A percentile compares a stretch with the other conserved stretches of the same genome.
These are phyloP conservation scores for Anthonomus grandis DNA, from an alignment of 1,140 invertebrate species.

Conservation along the genomic window DNA sequence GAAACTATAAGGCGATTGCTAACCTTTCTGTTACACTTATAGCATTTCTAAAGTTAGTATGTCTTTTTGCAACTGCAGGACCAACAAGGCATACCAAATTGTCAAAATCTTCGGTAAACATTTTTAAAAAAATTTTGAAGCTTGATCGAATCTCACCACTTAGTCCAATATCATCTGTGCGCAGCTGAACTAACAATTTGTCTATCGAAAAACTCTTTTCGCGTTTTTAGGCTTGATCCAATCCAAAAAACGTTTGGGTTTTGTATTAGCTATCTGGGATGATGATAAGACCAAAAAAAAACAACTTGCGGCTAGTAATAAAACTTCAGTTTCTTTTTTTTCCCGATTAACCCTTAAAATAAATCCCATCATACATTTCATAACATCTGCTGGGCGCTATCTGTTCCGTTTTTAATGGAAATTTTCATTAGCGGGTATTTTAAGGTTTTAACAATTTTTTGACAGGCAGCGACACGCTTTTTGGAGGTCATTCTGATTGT, in stretches of 20 bases:
- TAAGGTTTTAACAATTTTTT: no score
- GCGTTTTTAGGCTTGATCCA: not conserved
- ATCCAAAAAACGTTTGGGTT: constrained; percentile 12
- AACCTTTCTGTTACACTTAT: no score
- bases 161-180: constrained; percentile 12
- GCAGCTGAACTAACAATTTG: constrained; percentile 2
- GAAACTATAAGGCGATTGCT: no score
- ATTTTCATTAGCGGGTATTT: no score
- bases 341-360: no score
- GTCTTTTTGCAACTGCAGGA: constrained; percentile 11
- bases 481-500: no score
- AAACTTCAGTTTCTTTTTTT: not conserved
- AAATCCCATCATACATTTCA: no score
- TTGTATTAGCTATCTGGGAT: no score
- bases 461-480: no score
- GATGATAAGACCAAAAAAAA: no score
- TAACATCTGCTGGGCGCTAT: no score
- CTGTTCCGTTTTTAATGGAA: no score
- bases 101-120: constrained; percentile 13
- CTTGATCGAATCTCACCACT: constrained; percentile 16
- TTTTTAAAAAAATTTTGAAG: constrained; percentile 20
- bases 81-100: constrained; percentile 20
- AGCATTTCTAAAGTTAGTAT: not conserved
- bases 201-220: not conserved
- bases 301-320: constrained; percentile 2